phyloP scores from a whole-genome alignment of 2,797 vertebrate species.

The Amniataba percoides region DNA sequence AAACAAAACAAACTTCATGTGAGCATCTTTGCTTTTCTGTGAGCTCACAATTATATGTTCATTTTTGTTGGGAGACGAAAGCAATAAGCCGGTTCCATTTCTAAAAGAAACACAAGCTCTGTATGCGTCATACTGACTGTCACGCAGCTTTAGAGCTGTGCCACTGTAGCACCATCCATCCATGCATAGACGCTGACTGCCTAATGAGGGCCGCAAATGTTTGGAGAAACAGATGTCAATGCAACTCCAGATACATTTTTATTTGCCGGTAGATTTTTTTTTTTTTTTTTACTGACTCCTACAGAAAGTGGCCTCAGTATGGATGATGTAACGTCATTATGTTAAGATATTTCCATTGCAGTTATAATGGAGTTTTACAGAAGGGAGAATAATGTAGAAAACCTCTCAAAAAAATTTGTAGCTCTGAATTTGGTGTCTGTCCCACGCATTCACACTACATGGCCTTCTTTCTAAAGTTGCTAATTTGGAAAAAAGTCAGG shows the following conservation, averaged over 20 bases:
- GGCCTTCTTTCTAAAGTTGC: slow-evolving; percentile 21
- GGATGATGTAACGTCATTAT: slow-evolving; percentile 22
- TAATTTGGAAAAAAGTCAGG: slow-evolving; percentile 41
- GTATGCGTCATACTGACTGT: neutral
- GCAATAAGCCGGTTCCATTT: neutral
- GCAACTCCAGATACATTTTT: slow-evolving; percentile 16
- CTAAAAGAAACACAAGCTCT: neutral
- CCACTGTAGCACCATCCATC: neutral
- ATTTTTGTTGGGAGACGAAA: neutral
- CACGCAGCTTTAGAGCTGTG: neutral
- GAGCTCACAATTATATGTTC: slow-evolving; percentile 2
- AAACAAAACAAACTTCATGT: neutral
- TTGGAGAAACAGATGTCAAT: slow-evolving; percentile 29
- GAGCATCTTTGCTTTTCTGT: neutral
- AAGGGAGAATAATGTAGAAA: neutral
- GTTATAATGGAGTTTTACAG: slow-evolving; percentile 8
- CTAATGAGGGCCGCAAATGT: slow-evolving; percentile 20
- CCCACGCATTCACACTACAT: neutral
- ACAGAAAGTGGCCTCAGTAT: slow-evolving; percentile 20
- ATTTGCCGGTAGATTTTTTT: slow-evolving; percentile 11
- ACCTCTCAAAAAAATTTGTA: slow-evolving; percentile 11
- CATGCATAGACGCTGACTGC: neutral
- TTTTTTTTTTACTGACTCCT: slow-evolving; percentile 17
- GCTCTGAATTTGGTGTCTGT: neutral
- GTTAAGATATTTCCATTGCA: neutral